Conservation (phyloP, 2,113 vertebrate species). For the Marmota flaviventris region DNA sequence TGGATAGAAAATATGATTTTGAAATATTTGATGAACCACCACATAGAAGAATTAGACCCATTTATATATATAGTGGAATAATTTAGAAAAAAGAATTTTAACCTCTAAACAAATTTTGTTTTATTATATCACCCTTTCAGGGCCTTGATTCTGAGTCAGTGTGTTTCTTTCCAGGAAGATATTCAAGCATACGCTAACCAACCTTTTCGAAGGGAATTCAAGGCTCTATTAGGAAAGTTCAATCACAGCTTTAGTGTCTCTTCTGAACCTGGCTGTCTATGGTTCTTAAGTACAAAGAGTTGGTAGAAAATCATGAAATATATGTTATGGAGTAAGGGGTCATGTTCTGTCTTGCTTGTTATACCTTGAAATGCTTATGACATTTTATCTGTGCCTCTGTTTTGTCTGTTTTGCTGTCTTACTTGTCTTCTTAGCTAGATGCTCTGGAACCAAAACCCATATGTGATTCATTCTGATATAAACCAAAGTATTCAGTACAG, state of each 20-base stretch:
- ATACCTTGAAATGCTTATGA: neutral
- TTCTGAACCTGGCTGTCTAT: neutral
- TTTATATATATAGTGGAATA: neutral
- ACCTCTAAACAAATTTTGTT: neutral
- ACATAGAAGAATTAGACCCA: neutral
- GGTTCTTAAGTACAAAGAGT: neutral
- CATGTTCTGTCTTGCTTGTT: neutral
- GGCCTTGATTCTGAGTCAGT: neutral
- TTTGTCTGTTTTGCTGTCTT: neutral
- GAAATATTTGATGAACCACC: neutral
- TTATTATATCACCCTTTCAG: neutral
- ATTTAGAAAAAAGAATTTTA: conserved; percentile 36
- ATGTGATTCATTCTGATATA: neutral
- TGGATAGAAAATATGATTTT: neutral
- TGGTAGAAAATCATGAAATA: neutral
- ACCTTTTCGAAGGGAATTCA: neutral
- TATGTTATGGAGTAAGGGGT: neutral
- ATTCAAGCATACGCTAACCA: neutral
- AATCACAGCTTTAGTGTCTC: neutral
- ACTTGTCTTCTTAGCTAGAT: neutral
- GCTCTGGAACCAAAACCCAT: neutral
- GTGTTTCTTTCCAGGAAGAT: neutral
- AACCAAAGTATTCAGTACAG: neutral
- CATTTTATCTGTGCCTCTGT: neutral
- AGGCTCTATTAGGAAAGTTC: neutral